A percentile compares a stretch with the other conserved stretches of the same genome.
These are phyloP conservation scores for Drosophila histrio DNA, from an alignment of 2,888 invertebrate genomes.

Conservation along the genomic window DNA sequence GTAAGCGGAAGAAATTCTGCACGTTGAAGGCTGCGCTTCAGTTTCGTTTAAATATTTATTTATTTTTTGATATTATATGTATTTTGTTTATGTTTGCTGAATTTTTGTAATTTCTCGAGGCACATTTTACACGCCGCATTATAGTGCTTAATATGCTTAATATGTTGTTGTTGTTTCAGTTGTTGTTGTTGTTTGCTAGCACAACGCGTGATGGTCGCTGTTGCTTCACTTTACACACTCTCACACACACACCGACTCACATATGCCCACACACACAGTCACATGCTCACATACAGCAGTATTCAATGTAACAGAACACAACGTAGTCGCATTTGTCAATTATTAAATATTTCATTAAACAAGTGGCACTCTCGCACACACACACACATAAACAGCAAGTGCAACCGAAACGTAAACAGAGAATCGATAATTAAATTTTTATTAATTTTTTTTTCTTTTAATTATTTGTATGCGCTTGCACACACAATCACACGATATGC, in stretches of 20 bases:
- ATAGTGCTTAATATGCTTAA: conserved; percentile 41
- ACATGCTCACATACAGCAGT: conserved; percentile 9
- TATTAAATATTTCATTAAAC: conserved; percentile 23
- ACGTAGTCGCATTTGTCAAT: conserved; percentile 39
- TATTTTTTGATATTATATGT: conserved; percentile 12
- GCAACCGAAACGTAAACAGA: conserved; percentile 37
- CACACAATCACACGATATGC: conserved; percentile 8
- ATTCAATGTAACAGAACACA: conserved; percentile 11
- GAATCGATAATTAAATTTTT: conserved; percentile 33
- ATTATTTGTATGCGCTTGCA: conserved; percentile 40
- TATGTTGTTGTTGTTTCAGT: conserved; percentile 35
- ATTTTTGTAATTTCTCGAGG: conserved; percentile 64
- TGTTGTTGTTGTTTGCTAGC: conserved; percentile 39
- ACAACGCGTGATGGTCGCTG: conserved; percentile 51
- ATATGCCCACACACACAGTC: conserved; percentile 7
- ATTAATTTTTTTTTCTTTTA: conserved; percentile 50
- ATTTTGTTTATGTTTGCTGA: conserved; percentile 69
- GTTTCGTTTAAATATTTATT: conserved; percentile 17
- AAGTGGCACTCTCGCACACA: neutral
- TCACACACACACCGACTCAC: conserved; percentile 19
- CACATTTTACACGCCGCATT: conserved; percentile 63
- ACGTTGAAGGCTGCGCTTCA: conserved; percentile 40
- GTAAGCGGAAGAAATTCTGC: conserved; percentile 60
- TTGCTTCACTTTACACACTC: conserved; percentile 36
- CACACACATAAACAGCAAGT: neutral